A percentile compares a stretch with the other conserved stretches of the same genome.
These are phyloP conservation scores for Prosopocoilus inquinatus DNA, from an alignment of 2,888 invertebrate species.

Conservation along the genomic window DNA sequence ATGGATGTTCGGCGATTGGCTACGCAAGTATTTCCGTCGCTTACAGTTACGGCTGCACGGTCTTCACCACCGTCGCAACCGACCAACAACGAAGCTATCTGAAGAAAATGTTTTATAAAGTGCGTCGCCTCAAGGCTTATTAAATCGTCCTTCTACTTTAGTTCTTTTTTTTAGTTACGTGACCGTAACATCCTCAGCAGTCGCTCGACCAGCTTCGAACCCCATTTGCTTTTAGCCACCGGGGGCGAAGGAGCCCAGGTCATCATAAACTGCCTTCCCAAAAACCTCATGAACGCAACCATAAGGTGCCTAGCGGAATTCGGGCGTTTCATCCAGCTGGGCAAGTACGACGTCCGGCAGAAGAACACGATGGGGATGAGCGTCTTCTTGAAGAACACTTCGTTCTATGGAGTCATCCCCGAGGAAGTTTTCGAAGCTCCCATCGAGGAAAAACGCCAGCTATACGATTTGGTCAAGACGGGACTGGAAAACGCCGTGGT, in stretches of 20 bases:
- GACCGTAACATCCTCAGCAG: slow-evolving; percentile 41
- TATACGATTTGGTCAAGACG: slow-evolving; percentile 59
- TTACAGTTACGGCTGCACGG: slow-evolving; percentile 56
- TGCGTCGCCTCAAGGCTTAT: slow-evolving; percentile 30
- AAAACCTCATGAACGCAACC: slow-evolving; percentile 78
- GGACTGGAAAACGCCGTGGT: slow-evolving; percentile 66
- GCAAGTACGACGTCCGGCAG: slow-evolving; percentile 74
- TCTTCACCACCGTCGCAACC: slow-evolving; percentile 63
- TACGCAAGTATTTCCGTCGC: slow-evolving; percentile 69
- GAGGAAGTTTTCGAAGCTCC: slow-evolving; percentile 63
- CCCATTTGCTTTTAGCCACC: slow-evolving; percentile 75
- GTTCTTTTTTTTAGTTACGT: slow-evolving; percentile 34
- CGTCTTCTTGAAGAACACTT: slow-evolving; percentile 72
- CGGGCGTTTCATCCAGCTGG: slow-evolving; percentile 80
- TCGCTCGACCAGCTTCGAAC: slow-evolving; percentile 74
- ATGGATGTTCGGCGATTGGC: slow-evolving; percentile 66
- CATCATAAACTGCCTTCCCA: slow-evolving; percentile 86
- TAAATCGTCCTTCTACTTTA: too few relatives aligned
- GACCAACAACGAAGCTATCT: slow-evolving; percentile 42
- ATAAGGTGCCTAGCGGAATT: slow-evolving; percentile 59
- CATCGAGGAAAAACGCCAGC: slow-evolving; percentile 54
- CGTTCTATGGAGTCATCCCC: slow-evolving; percentile 74
- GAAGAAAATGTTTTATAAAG: slow-evolving; percentile 40
- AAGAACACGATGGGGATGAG: slow-evolving; percentile 72
- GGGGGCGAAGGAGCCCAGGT: slow-evolving; percentile 87